These are phyloP conservation scores for Argopecten irradians DNA, from an alignment of 1,140 invertebrate species.

Conservation along the genomic window DNA sequence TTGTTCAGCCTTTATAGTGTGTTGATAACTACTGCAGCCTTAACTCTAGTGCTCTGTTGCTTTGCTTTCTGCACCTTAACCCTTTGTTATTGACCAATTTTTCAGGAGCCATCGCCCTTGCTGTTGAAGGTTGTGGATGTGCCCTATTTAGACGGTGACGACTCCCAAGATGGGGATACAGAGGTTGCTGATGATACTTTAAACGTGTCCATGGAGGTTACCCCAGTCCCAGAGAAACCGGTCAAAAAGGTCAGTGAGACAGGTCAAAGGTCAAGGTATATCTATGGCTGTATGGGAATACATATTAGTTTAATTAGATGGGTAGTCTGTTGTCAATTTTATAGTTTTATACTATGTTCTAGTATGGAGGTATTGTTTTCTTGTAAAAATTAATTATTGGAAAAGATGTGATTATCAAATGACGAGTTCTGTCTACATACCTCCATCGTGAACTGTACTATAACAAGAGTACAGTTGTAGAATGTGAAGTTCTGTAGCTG, in stretches of 20 bases:
- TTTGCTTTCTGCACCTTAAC: conserved; percentile 19
- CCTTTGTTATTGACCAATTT: conserved; percentile 24
- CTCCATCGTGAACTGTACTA: neutral
- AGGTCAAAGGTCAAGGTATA: neutral
- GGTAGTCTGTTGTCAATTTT: neutral
- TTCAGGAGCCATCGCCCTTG: conserved; percentile 80
- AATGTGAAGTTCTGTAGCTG: neutral
- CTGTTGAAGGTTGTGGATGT: conserved; percentile 77
- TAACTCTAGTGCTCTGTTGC: neutral
- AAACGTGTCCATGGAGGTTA: conserved; percentile 41
- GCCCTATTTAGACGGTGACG: conserved; percentile 59
- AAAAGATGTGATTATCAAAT: too few species aligned
- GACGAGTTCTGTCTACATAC: neutral
- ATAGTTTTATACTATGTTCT: neutral
- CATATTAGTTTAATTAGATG: neutral
- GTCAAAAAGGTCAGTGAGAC: conserved; percentile 54
- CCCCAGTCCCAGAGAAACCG: conserved; percentile 59
- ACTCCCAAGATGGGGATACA: conserved; percentile 54
- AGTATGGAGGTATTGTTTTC: neutral
- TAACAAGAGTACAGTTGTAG: neutral
- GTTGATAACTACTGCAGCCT: neutral
- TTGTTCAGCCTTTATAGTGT: neutral
- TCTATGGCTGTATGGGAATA: neutral
- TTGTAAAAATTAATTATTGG: neutral
- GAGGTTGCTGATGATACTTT: conserved; percentile 56